Conservation (phyloP, 2,888 invertebrate genomes). For the Pristionchus entomophagus region DNA sequence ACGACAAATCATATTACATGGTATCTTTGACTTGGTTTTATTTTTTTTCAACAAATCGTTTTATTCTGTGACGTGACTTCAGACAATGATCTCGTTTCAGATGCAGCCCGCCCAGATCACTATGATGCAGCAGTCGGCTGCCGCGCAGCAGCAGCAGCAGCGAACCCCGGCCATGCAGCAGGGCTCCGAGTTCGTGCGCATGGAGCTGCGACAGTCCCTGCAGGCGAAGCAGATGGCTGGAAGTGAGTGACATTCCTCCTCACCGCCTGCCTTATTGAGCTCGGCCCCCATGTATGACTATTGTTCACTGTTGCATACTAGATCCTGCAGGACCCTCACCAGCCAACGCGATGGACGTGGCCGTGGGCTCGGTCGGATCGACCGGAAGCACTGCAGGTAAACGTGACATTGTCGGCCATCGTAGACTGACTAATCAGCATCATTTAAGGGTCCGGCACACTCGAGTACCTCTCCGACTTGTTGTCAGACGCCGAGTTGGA, state of each 20-base stretch:
- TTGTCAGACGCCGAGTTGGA: conserved; percentile 39
- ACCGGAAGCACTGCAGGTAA: conserved; percentile 44
- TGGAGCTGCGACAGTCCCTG: conserved; percentile 19
- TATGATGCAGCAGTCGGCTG: conserved; percentile 4
- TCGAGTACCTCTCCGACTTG: conserved; percentile 30
- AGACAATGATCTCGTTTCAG: neutral
- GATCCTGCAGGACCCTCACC: conserved; percentile 31
- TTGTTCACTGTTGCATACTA: no score
- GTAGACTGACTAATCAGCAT: neutral
- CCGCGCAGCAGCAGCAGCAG: neutral
- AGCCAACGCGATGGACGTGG: conserved; percentile 1
- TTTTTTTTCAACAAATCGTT: no score
- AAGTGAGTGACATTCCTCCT: neutral
- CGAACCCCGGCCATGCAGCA: neutral
- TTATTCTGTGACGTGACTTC: neutral
- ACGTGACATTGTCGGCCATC: neutral
- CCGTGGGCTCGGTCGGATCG: conserved; percentile 23
- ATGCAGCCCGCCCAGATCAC: conserved; percentile 32
- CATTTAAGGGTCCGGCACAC: conserved; percentile 7
- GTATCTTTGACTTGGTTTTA: no score
- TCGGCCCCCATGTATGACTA: no score
- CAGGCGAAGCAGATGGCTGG: conserved; percentile 38
- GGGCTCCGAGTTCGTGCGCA: conserved; percentile 37
- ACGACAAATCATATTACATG: no score
- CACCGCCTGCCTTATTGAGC: neutral